These are phyloP conservation scores for Oreochromis aureus DNA, from an alignment of 2,113 vertebrate genomes.

Conservation along the genomic window DNA sequence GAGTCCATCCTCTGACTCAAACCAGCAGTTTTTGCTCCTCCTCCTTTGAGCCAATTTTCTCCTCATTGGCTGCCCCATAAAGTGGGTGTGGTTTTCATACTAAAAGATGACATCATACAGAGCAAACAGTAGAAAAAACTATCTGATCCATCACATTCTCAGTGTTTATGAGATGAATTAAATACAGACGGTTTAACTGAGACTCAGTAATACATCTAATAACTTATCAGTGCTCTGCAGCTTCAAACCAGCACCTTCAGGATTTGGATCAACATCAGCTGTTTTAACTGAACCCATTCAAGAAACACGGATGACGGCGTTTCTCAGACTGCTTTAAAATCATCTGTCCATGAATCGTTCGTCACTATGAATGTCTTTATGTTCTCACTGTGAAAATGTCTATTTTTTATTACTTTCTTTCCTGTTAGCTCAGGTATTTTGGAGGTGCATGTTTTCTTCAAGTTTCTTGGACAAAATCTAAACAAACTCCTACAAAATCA, in stretches of 20 bases:
- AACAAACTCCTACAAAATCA: not conserved
- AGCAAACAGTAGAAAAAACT: not conserved
- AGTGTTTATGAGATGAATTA: rapidly evolving
- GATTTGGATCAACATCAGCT: not conserved
- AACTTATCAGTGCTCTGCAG: rapidly evolving
- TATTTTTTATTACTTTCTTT: not conserved
- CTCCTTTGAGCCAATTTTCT: not conserved
- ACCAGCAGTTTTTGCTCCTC: not conserved
- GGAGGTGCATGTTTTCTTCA: not conserved
- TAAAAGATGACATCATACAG: not conserved
- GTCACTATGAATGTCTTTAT: not conserved
- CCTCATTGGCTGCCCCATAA: rapidly evolving
- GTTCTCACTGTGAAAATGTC: not conserved
- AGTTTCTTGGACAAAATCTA: not conserved
- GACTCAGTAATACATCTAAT: not conserved
- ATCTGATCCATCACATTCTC: rapidly evolving
- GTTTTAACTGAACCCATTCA: not conserved
- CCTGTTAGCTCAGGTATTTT: rapidly evolving
- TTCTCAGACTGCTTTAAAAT: rapidly evolving
- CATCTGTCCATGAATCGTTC: not conserved
- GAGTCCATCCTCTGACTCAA: not conserved
- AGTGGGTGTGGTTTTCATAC: not conserved
- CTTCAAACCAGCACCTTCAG: not conserved
- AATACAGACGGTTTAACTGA: rapidly evolving
- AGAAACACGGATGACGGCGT: too few relatives aligned